Evolutionary conservation across 2,113 vertebrate genomes (phyloP).

Genomic region (Jaculus jaculus): DNA sequence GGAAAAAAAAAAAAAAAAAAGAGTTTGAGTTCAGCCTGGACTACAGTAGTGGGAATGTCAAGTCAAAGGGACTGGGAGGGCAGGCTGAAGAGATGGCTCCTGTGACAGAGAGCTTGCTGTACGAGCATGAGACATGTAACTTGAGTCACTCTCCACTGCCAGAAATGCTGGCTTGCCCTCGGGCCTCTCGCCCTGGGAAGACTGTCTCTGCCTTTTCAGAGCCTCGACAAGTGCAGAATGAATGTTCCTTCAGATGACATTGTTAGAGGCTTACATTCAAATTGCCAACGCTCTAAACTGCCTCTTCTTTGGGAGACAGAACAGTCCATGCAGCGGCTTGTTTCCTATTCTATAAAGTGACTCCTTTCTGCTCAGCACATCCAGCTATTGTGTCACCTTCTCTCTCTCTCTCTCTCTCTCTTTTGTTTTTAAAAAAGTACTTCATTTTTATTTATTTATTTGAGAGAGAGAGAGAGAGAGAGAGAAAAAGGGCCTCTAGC

Average conservation of each 20-base stretch:
- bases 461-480: no score
- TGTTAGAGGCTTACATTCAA: neutral
- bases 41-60: neutral
- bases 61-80: neutral
- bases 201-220: neutral
- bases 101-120: no score
- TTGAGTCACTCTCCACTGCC: neutral
- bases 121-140: neutral
- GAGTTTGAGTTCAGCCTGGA: neutral
- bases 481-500: no score
- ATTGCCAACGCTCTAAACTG: neutral
- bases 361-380: neutral
- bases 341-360: constrained; percentile 43
- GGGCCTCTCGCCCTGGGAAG: neutral
- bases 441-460: no score
- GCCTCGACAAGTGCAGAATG: neutral
- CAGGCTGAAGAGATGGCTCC: neutral
- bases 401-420: no score
- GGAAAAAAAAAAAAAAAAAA: no score
- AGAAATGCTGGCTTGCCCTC: neutral
- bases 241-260: neutral
- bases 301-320: constrained; percentile 1
- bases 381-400: neutral
- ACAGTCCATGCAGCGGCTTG: neutral
- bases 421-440: no score